Evolutionary conservation across 2,888 invertebrate genomes (phyloP).

Genomic region (Parnassius orleans): DNA sequence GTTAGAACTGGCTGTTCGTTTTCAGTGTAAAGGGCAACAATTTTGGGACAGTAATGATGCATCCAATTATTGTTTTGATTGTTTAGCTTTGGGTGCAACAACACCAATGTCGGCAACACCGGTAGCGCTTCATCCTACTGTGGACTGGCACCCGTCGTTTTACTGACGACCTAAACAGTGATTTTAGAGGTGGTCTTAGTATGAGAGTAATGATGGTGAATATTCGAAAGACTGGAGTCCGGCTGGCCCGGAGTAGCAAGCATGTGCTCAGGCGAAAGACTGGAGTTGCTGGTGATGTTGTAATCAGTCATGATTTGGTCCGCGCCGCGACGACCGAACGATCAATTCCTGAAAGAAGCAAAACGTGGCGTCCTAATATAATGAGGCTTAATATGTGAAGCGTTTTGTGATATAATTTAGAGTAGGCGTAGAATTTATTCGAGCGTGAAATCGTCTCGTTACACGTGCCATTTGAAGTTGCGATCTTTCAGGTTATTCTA

Average conservation of each 20-base stretch:
- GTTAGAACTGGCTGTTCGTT: conserved; percentile 93
- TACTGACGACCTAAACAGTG: conserved; percentile 63
- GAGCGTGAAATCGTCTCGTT: conserved; percentile 65
- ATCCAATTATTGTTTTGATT: conserved; percentile 93
- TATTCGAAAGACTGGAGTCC: conserved; percentile 37
- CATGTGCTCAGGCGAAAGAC: conserved; percentile 30
- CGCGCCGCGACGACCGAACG: conserved; percentile 45
- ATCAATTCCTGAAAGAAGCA: conserved; percentile 43
- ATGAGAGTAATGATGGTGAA: conserved; percentile 35
- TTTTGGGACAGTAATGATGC: conserved; percentile 98
- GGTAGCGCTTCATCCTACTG: conserved; percentile 61
- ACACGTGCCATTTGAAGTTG: conserved; percentile 72
- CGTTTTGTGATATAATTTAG: conserved; percentile 76
- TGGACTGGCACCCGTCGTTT: conserved; percentile 81
- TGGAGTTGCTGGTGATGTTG: conserved; percentile 47
- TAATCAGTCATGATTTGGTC: conserved; percentile 39
- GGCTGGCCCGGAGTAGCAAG: conserved; percentile 33
- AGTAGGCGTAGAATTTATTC: conserved; percentile 59
- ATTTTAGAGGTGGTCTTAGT: conserved; percentile 38
- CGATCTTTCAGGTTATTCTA: conserved; percentile 54
- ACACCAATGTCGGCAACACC: conserved; percentile 49
- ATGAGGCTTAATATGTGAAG: conserved; percentile 69
- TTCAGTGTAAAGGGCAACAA: conserved; percentile 90
- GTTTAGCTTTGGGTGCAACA: conserved; percentile 82
- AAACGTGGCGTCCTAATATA: conserved; percentile 46